phyloP scores from a whole-genome alignment of 2,888 invertebrate species.

The Drosophila recens region DNA sequence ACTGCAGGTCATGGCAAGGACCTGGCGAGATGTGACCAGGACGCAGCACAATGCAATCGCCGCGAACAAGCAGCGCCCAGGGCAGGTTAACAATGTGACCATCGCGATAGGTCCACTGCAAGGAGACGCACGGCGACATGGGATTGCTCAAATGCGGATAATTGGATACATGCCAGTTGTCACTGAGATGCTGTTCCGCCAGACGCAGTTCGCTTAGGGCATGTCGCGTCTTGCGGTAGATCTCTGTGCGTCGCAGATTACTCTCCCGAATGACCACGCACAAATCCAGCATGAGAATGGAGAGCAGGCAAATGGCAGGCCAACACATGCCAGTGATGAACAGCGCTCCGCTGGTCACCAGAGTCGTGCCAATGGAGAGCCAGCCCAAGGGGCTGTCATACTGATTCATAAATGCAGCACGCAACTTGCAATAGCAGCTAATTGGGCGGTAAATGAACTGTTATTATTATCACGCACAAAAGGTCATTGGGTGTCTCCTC shows the following conservation, averaged over 20 bases:
- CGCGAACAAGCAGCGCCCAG: constrained; percentile 86
- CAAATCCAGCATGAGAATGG: constrained; percentile 87
- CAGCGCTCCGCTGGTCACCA: constrained; percentile 87
- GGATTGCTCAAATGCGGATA: constrained; percentile 95
- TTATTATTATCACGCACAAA: constrained; percentile 30
- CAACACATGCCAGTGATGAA: constrained; percentile 85
- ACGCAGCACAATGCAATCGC: constrained; percentile 89
- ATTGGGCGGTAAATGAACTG: constrained; percentile 51
- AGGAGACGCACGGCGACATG: constrained; percentile 95
- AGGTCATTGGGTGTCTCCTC: constrained; percentile 36
- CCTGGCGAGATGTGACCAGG: constrained; percentile 94
- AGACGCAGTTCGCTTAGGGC: constrained; percentile 81
- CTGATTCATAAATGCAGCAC: constrained; percentile 83
- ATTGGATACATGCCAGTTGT: constrained; percentile 90
- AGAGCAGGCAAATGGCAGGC: constrained; percentile 85
- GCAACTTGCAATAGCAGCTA: constrained; percentile 81
- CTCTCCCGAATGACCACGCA: constrained; percentile 88
- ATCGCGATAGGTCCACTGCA: constrained; percentile 98
- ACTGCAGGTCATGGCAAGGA: constrained; percentile 87
- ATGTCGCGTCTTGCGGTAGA: constrained; percentile 86
- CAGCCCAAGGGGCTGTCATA: constrained; percentile 89
- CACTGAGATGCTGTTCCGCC: constrained; percentile 82
- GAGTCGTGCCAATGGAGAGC: constrained; percentile 87
- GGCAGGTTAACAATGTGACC: constrained; percentile 95
- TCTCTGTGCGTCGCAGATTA: constrained; percentile 87